phyloP scores from a whole-genome alignment of 2,888 invertebrate species.

The Branchellion lobata region DNA sequence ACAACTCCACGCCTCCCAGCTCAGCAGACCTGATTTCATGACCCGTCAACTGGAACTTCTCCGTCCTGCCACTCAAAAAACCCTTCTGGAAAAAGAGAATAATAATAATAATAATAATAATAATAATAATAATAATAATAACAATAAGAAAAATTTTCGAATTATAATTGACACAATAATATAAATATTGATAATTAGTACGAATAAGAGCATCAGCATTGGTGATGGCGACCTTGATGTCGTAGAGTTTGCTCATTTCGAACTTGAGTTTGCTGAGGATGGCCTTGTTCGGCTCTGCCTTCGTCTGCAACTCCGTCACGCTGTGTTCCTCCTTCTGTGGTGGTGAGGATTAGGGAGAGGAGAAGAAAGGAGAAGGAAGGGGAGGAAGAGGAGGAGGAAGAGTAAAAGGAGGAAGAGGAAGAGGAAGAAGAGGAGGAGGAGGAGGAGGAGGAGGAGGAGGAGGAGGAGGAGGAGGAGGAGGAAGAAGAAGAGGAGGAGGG shows the following conservation, averaged over 20 bases:
- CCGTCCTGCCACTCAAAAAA: not conserved
- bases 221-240: conserved; percentile 42
- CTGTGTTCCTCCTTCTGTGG: conserved; percentile 43
- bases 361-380: no score
- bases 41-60: conserved; percentile 35
- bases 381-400: no score
- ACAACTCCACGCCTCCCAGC: conserved; percentile 33
- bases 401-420: conserved; percentile 77
- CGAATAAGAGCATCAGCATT: no score
- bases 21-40: conserved; percentile 38
- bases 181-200: not conserved
- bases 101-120: no score
- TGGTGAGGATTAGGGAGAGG: not conserved
- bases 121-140: not conserved
- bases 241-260: conserved; percentile 51
- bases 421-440: conserved; percentile 63
- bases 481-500: conserved; percentile 40
- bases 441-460: not conserved
- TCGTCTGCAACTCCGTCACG: conserved; percentile 46
- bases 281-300: conserved; percentile 48
- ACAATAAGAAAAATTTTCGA: no score
- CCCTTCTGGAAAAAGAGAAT: conserved; percentile 18
- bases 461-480: conserved; percentile 30
- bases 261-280: conserved; percentile 50
- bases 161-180: no score